Conservation (phyloP, 1,140 invertebrate genomes). For the Bombus superbus region DNA sequence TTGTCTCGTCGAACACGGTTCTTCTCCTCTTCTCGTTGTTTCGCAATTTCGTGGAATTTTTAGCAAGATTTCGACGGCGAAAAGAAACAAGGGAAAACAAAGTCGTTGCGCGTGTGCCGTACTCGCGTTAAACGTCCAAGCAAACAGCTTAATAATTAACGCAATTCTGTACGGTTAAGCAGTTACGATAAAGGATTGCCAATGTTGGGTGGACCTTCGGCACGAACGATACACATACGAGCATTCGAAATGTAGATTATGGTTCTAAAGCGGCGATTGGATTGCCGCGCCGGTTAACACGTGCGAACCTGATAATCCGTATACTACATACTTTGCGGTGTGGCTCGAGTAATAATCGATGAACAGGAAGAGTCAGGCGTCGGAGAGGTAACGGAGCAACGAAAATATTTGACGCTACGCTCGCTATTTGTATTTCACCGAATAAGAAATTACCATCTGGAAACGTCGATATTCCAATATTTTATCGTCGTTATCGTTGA, state of each 20-base stretch:
- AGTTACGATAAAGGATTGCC: neutral
- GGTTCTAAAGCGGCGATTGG: neutral
- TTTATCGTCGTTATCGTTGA: conserved; percentile 50
- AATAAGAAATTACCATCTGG: conserved; percentile 12
- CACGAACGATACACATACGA: neutral
- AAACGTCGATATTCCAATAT: conserved; percentile 1
- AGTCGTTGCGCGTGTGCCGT: neutral
- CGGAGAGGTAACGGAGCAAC: neutral
- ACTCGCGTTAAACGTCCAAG: neutral
- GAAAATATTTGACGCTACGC: neutral
- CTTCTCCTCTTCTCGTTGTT: neutral
- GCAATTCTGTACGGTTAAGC: neutral
- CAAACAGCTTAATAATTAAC: neutral
- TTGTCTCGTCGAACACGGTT: too few relatives aligned
- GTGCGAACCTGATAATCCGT: neutral
- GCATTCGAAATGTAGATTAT: conserved; percentile 1
- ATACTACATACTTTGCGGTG: neutral
- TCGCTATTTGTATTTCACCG: neutral
- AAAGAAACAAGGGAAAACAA: neutral
- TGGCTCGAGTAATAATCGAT: neutral
- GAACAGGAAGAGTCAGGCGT: neutral
- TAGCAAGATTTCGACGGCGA: neutral
- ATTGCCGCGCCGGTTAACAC: neutral
- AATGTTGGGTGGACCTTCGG: neutral
- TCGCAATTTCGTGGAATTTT: neutral